These are phyloP conservation scores for Todus mexicanus DNA, from an alignment of 2,797 vertebrate genomes.

Conservation along the genomic window DNA sequence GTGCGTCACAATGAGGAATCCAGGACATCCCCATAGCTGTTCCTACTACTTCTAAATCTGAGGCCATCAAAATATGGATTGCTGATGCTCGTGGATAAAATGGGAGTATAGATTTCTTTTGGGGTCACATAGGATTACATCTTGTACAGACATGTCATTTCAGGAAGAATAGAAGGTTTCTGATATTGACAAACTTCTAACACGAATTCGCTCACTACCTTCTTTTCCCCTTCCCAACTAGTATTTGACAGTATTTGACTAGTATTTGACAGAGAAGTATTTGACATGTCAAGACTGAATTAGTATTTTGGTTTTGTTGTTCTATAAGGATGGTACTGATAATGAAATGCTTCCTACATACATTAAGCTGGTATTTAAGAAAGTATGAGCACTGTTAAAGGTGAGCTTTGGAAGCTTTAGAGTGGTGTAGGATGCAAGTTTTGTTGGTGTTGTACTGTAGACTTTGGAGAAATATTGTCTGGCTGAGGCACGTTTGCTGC, in stretches of 20 bases:
- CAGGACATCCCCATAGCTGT: not conserved
- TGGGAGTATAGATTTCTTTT: not conserved
- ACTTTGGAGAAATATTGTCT: not conserved
- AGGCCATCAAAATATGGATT: not conserved
- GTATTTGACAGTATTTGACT: no score
- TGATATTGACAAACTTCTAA: not conserved
- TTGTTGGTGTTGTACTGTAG: not conserved
- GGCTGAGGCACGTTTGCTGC: not conserved
- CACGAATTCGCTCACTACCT: not conserved
- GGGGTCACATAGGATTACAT: not conserved
- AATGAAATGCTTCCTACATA: not conserved
- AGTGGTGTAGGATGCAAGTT: not conserved
- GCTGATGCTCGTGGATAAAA: not conserved
- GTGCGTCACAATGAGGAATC: not conserved
- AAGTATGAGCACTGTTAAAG: fast-evolving
- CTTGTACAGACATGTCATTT: not conserved
- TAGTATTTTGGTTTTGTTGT: not conserved
- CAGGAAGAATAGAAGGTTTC: not conserved
- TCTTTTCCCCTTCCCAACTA: not conserved
- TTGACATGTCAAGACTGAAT: not conserved
- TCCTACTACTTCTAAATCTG: not conserved
- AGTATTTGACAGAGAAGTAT: not conserved
- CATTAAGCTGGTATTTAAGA: not conserved
- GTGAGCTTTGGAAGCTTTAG: not conserved
- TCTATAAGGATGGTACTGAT: not conserved